Evolutionary conservation across 2,113 vertebrate genomes (phyloP).

Genomic region (Coracopsis vasa): DNA sequence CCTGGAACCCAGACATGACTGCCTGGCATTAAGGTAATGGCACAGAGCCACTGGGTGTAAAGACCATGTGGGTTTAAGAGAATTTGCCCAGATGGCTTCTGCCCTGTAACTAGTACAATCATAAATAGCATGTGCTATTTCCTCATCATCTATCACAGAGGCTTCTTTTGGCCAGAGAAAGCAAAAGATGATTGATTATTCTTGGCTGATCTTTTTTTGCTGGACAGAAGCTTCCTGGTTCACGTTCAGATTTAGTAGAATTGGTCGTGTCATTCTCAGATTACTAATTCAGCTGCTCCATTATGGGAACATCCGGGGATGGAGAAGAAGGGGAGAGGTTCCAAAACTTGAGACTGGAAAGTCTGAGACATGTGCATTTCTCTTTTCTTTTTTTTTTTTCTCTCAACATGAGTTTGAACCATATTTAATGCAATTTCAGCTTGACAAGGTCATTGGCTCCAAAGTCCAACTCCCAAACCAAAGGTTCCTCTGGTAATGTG

Average conservation of each 20-base stretch:
- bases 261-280: conserved; percentile 17
- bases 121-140: conserved; percentile 39
- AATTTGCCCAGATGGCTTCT: conserved; percentile 34
- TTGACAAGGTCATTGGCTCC: neutral
- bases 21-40: neutral
- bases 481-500: neutral
- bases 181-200: conserved; percentile 21
- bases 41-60: neutral
- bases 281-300: conserved; percentile 6
- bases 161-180: conserved; percentile 2
- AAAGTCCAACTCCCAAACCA: neutral
- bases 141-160: conserved; percentile 20
- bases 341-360: neutral
- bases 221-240: conserved; percentile 16
- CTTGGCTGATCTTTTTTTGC: conserved; percentile 28
- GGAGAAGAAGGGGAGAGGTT: neutral
- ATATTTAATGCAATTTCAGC: neutral
- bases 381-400: neutral
- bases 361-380: neutral
- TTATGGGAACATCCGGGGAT: neutral
- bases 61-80: neutral
- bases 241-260: conserved; percentile 5
- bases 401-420: neutral
- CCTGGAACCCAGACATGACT: neutral
- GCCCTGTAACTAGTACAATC: neutral